These are phyloP conservation scores for Mesorhabditis spiculigera DNA, from an alignment of 2,888 invertebrate species.

Conservation along the genomic window DNA sequence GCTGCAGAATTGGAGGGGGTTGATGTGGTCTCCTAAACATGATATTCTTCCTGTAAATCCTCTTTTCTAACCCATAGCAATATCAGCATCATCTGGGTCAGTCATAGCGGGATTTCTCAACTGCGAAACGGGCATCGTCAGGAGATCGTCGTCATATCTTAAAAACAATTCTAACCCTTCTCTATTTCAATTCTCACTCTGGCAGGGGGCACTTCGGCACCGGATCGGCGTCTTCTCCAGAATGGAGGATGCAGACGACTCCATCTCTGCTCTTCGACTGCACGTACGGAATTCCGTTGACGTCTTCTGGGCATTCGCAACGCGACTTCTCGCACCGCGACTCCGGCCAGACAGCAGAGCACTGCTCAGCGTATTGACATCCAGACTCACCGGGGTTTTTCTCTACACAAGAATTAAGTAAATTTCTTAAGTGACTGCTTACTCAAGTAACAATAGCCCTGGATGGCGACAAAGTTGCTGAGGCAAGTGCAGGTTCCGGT, in stretches of 20 bases:
- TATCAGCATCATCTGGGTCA: slow-evolving; percentile 55
- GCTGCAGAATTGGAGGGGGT: slow-evolving; percentile 55
- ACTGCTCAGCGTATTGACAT: slow-evolving; percentile 56
- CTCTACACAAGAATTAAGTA: slow-evolving; percentile 25
- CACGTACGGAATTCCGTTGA: slow-evolving; percentile 56
- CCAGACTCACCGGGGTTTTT: slow-evolving; percentile 57
- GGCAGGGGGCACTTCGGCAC: slow-evolving; percentile 45
- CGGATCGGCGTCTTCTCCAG: slow-evolving; percentile 56
- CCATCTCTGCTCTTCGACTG: slow-evolving; percentile 54
- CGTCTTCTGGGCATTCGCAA: slow-evolving; percentile 57
- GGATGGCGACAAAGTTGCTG: slow-evolving; percentile 57
- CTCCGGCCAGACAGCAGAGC: slow-evolving; percentile 56
- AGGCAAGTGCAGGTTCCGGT: slow-evolving; percentile 56
- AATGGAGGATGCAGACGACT: slow-evolving; percentile 55
- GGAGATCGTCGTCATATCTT: slow-evolving; percentile 55
- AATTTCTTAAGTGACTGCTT: slow-evolving; percentile 10
- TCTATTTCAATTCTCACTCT: slow-evolving; percentile 17
- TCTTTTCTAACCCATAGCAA: slow-evolving; percentile 36
- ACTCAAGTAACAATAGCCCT: slow-evolving; percentile 56
- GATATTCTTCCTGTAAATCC: neutral
- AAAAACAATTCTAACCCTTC: slow-evolving; percentile 36
- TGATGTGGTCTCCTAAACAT: slow-evolving; percentile 48
- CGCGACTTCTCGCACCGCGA: slow-evolving; percentile 52
- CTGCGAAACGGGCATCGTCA: slow-evolving; percentile 57
- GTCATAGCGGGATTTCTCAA: slow-evolving; percentile 57